Evolutionary conservation across 1,140 invertebrate species (phyloP).

Genomic region (Aphaenogaster ashmeadi): DNA sequence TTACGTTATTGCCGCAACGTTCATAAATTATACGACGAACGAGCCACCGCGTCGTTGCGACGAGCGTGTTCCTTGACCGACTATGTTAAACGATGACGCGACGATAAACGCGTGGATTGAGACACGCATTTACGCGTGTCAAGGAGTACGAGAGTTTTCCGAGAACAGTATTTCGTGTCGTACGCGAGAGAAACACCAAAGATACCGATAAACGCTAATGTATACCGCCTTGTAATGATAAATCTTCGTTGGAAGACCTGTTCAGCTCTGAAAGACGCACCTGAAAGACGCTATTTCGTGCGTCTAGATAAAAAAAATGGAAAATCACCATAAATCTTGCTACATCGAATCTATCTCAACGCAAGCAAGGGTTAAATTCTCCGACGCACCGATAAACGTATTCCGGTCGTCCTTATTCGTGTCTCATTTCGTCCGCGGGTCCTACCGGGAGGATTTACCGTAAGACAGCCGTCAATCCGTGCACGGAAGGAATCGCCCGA

Average conservation of each 20-base stretch:
- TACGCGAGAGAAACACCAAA: background rate
- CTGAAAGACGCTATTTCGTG: background rate
- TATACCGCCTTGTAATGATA: slow-evolving; percentile 30
- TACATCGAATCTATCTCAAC: background rate
- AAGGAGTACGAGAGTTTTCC: slow-evolving; percentile 56
- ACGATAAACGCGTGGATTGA: slow-evolving; percentile 41
- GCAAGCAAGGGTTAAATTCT: background rate
- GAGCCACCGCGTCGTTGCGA: slow-evolving; percentile 6
- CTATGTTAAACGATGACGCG: slow-evolving; percentile 40
- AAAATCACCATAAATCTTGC: slow-evolving; percentile 25
- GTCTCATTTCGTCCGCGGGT: slow-evolving; percentile 19
- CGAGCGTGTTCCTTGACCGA: slow-evolving; percentile 40
- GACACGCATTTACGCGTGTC: slow-evolving; percentile 52
- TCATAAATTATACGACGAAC: slow-evolving; percentile 47
- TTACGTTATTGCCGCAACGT: slow-evolving; percentile 17
- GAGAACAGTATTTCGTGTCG: slow-evolving; percentile 20
- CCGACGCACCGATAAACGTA: background rate
- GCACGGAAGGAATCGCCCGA: slow-evolving; percentile 42
- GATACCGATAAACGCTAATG: slow-evolving; percentile 28
- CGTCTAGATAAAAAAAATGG: slow-evolving; percentile 5
- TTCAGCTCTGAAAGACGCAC: background rate
- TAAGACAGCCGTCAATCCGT: slow-evolving; percentile 28
- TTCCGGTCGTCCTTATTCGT: slow-evolving; percentile 1
- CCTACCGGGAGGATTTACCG: slow-evolving; percentile 34
- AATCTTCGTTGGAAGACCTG: background rate